Evolutionary conservation across 2,113 vertebrate genomes (phyloP), one percentile per base, ranked within the genome.

Genomic region (Micronisus gabar): DNA sequence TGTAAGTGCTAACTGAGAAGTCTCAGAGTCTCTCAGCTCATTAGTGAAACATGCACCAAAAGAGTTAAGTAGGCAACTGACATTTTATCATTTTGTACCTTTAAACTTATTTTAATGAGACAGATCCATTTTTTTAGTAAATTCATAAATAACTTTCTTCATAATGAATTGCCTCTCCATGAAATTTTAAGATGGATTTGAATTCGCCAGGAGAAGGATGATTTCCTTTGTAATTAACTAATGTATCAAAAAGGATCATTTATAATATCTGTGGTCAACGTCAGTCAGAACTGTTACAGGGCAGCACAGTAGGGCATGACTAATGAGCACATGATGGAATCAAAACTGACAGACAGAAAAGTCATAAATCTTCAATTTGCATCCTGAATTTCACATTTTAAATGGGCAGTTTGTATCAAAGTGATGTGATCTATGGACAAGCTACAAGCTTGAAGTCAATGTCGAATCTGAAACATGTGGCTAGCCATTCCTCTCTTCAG

Each of bases 181-280:
- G 70, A 97, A 92, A 93, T 92, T 97, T 88, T 97, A 96, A 97
- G 88, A 96, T 61, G 47, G 81, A 94, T 95, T 96, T 96, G 65
- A 96, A 95, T 96, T 96, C 80, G n/a, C 71, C 63, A 75, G 29
- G 27, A 96, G 80, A 96, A 88, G 58, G 58, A 79, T 92, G n/a
- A 95, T 89, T 95, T 97, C 58, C 94, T 88, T 86, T 67, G 61
- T 96, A 97, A 96, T 97, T 82, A 96, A 93, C 71, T 96, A 93
- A 96, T 91, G 59, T 78, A 95, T 93, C 93, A 95, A 96, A 97
- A 96, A 59, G 65, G 62, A 66, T 92, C 29, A 91, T 94, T 93
- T 97, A 76, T 95, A 97, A 68, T 71, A 94, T 94, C 66, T 84
- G 79, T 87, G 82, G 89, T 63, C 94, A 97, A 67, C 23, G 9